Base-by-base conservation (phyloP, 2,888 invertebrate species). In the Scaptodrosophila latifasciaeformis region DNA sequence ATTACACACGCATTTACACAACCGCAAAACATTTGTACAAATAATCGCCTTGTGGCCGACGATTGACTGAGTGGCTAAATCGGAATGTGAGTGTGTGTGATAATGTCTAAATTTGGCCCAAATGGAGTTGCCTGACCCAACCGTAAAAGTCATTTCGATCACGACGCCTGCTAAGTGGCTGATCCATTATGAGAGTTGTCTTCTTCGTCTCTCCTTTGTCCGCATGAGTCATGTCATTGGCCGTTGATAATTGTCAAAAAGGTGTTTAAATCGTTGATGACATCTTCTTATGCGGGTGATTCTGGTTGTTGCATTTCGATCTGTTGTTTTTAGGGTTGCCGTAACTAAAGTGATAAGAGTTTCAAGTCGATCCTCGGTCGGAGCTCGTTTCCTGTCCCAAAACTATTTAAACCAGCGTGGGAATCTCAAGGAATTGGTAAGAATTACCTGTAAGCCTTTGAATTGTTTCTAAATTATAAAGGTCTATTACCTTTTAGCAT, bases 101-200 rank as follows among this genome's bases (percentile, higher is more conserved):
- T 77, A 80, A 75, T 75, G 80, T 80, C 78, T 80, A 77, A 74
- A 75, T 75, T 77, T 75, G 65, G 65, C 54, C 77, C 48, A 67
- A 72, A 60, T 67, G 56, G 52, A 62, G 48, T 48, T 40, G 49
- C 15, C 13, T 10, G 15, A 12, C 45, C 12, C 56, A 65, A 55
- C 72, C 59, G 59, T 65, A 57, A 57, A 61, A 63, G 50, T 47
- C 61, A 68, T 64, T 66, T 59, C 47, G 59, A 53, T 59, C 59
- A 65, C 65, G 65, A 35, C 45, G 76, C 27, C 44, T 40, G 59
- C 61, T 79, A 71, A 78, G 79, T 79, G 77, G 67, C 56, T 61
- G 58, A 62, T 54, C 63, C 77, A 79, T 79, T 69, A 79, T 67
- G 68, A 59, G 7, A n/a, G 17, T 46, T 44, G 12, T 10, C n/a